These are phyloP conservation scores for Aramus guarauna DNA, from an alignment of 2,113 vertebrate genomes.

Conservation along the genomic window DNA sequence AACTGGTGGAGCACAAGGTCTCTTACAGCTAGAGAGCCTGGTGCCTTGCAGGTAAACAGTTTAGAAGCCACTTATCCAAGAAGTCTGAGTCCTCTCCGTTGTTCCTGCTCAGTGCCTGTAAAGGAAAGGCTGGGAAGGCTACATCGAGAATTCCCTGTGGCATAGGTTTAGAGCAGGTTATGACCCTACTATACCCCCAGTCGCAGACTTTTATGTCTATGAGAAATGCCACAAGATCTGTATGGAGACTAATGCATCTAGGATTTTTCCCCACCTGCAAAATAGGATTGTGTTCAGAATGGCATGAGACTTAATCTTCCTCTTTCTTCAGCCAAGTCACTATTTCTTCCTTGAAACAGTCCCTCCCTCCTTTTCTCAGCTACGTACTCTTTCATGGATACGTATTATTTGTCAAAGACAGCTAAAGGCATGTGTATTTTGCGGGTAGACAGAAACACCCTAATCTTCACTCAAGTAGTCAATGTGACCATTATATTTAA, in stretches of 20 bases:
- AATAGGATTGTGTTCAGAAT: neutral
- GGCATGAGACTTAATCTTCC: neutral
- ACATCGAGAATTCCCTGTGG: rapidly evolving
- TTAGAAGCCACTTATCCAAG: neutral
- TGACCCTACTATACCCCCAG: neutral
- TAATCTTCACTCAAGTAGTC: no score
- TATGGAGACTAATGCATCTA: rapidly evolving
- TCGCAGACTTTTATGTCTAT: neutral
- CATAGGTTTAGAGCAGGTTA: neutral
- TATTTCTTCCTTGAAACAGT: neutral
- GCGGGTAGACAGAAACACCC: neutral
- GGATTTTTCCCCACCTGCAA: neutral
- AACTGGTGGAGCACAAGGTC: neutral
- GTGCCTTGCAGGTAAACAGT: neutral
- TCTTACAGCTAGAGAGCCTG: neutral
- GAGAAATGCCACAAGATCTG: neutral
- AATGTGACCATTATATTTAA: neutral
- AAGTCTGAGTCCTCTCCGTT: neutral
- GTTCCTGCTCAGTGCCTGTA: neutral
- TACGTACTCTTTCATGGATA: neutral
- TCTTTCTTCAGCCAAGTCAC: neutral
- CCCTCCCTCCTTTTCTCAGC: neutral
- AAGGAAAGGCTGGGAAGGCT: neutral
- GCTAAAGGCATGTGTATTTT: neutral
- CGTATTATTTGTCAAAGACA: neutral